Percentiles rank a stretch among this genome's conserved stretches.
phyloP scores from a whole-genome alignment of 2,888 invertebrate genomes.

The Automeris io region DNA sequence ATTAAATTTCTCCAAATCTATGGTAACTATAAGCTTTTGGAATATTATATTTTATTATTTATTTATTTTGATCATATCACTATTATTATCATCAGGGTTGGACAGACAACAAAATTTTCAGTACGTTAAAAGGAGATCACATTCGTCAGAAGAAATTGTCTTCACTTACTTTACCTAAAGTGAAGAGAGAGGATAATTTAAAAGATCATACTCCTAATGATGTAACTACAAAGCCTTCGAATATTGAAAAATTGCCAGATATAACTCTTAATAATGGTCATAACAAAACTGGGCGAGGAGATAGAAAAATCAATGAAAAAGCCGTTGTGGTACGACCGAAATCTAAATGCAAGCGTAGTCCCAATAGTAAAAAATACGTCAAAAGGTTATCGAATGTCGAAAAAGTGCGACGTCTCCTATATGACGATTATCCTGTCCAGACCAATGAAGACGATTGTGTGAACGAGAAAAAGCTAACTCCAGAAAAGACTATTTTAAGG shows the following conservation, averaged over 20 bases:
- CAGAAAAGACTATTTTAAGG: slow-evolving; percentile 54
- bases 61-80: background rate
- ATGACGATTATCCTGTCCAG: slow-evolving; percentile 30
- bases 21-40: slow-evolving; percentile 69
- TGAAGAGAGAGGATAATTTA: slow-evolving; percentile 66
- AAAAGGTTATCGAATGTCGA: slow-evolving; percentile 54
- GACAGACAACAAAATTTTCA: slow-evolving; percentile 64
- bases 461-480: slow-evolving; percentile 48
- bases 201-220: slow-evolving; percentile 30
- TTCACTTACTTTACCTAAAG: slow-evolving; percentile 69
- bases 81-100: slow-evolving; percentile 45
- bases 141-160: slow-evolving; percentile 45
- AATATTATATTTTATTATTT: background rate
- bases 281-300: slow-evolving; percentile 21
- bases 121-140: slow-evolving; percentile 47
- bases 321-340: slow-evolving; percentile 19
- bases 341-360: slow-evolving; percentile 30
- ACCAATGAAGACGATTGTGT: slow-evolving; percentile 16
- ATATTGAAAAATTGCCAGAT: slow-evolving; percentile 49
- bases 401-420: slow-evolving; percentile 35
- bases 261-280: slow-evolving; percentile 35
- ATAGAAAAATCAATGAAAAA: slow-evolving; percentile 21
- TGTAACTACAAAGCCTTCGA: slow-evolving; percentile 38
- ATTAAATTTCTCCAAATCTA: slow-evolving; percentile 84
- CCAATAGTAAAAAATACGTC: slow-evolving; percentile 47